Evolutionary conservation across 2,888 invertebrate species (phyloP), one percentile per base, ranked within the genome.

Genomic region (Metopia argyrocephala): DNA sequence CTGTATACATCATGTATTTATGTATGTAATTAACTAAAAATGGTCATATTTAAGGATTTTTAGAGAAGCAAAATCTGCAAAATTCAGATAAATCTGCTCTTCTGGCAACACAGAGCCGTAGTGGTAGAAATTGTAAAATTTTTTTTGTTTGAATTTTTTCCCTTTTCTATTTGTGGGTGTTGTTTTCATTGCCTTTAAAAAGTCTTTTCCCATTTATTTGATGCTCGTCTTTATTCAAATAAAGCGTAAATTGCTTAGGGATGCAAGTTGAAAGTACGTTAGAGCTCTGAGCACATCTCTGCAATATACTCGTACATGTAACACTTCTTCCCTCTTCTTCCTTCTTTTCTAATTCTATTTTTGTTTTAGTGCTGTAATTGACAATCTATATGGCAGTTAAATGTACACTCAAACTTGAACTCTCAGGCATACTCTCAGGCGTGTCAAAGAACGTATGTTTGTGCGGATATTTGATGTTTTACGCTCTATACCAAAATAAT

Each of bases 231-330:
- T 59, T 78, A 59, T 70, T 78, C 31, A 65, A 65, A 71, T 21
- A 18, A 69, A 75, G 64, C 76, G 80, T 76, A 81, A 81, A 81
- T 81, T 81, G 80, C 80, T 76, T 76, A 74, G 76, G 76, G 73
- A 74, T 81, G 76, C 69, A 74, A 70, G 69, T 54, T 74, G 20
- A 74, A 31, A 5, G 3, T 38, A 31, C 20, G 20, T 23, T 21
- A 21, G 9, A 12, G 15, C 12, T 3, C 12, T 31, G 21, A 15
- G 46, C n/a, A 25, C 20, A 46, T 54, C 66, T 65, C 46, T 73
- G 9, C 57, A 59, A 64, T 15, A 23, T 45, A 61, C 56, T 27
- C 25, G 27, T 28, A 28, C 20, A 54, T 45, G 20, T n/a, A 27
- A 6, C 45, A 9, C 31, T 27, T 46, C 31, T 38, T 59, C n/a